A percentile compares a stretch with the other conserved stretches of the same genome.
These are phyloP conservation scores for Epinephelus moara DNA, from an alignment of 2,113 vertebrate species.

Conservation along the genomic window DNA sequence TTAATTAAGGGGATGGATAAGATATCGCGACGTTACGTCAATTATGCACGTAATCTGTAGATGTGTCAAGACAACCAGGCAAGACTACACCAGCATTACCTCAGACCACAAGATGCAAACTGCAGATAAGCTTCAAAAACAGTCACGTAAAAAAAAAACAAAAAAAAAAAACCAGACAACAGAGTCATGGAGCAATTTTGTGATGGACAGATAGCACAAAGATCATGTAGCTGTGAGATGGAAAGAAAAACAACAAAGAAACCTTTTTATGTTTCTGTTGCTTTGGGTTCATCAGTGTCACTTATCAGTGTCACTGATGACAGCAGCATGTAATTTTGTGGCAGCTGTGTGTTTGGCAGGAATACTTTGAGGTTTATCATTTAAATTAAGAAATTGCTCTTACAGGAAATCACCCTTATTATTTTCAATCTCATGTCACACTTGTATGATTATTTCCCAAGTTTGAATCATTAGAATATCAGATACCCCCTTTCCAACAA, in stretches of 20 bases:
- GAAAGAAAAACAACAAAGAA: neutral
- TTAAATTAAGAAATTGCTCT: neutral
- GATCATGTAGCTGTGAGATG: slow-evolving; percentile 5
- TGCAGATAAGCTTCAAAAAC: slow-evolving; percentile 26
- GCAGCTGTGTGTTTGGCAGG: neutral
- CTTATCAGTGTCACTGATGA: neutral
- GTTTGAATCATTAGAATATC: neutral
- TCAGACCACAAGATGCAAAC: slow-evolving; percentile 30
- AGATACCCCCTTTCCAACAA: too few relatives aligned
- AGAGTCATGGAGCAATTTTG: slow-evolving; percentile 21
- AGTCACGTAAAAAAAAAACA: slow-evolving; percentile 5
- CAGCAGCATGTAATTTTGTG: neutral
- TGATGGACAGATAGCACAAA: slow-evolving; percentile 46
- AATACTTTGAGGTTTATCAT: neutral
- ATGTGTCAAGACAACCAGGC: slow-evolving; percentile 20
- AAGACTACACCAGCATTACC: slow-evolving; percentile 29
- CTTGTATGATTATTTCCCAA: neutral
- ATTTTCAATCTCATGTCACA: neutral
- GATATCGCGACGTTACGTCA: slow-evolving; percentile 6
- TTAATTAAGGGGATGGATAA: neutral
- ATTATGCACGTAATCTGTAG: slow-evolving; percentile 16
- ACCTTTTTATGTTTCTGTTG: neutral
- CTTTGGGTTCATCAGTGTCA: neutral
- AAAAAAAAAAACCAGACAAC: slow-evolving; percentile 8
- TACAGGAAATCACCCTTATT: neutral